Evolutionary conservation across 2,797 vertebrate species (phyloP), one percentile per base, ranked within the genome.

Genomic region (Pseudochirops corinnae): DNA sequence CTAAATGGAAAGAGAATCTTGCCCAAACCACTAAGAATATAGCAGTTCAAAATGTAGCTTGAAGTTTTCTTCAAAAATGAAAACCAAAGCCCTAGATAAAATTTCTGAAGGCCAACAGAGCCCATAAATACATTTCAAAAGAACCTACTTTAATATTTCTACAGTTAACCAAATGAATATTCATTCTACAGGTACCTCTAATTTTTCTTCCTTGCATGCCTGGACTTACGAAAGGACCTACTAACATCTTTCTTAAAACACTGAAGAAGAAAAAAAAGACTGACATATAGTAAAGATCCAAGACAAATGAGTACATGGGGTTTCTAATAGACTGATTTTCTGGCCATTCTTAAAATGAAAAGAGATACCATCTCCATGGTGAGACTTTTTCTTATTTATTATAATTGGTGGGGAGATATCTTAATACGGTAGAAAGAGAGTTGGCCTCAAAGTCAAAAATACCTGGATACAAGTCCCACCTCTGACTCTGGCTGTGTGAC

Each of bases 1-100:
- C 90, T 82, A 82, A 93, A 67, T 53, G 28, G 29, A 55, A 91
- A 91, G 55, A 55, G 90, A 55, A 91, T 91, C 90, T 53, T 53
- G 90, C 31, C 52, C 90, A 91, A 91, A 91, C 90, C 90, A 55
- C 90, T 91, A 91, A 55, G 90, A 91, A 4, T 33, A 91, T 33
- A 55, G 28, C 29, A 91, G 18, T 91, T 55, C 50, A 91, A 91
- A 53, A 53, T 3, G 1, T 53, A 55, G 28, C 55, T 55, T 53
- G 28, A 91, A 55, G 16, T 53, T 55, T 46, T 55, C 31, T 55
- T 91, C 26, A 55, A 55, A 91, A 91, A 55, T 91, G 50, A 55
- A 91, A 91, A 91, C 33, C 31, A 11, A 91, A 55, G 1, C 18
- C 28, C 52, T 91, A 55, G 4, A n/a, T 55, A 91, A 55, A 91